phyloP scores from a whole-genome alignment of 2,113 vertebrate species.

The Leuciscus idus region DNA sequence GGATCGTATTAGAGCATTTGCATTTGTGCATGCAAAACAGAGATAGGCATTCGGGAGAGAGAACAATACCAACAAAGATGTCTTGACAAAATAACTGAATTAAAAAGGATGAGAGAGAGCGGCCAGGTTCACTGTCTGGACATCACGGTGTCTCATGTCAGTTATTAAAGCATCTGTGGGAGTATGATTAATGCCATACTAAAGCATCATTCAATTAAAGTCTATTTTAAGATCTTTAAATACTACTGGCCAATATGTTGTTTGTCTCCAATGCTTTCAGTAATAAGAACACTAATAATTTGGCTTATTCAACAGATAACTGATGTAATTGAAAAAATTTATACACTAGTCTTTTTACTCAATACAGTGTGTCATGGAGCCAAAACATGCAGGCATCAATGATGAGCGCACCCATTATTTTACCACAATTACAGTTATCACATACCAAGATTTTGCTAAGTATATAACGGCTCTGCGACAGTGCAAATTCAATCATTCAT shows the following conservation, averaged over 20 bases:
- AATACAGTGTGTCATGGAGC: too few species aligned
- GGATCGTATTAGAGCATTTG: not conserved
- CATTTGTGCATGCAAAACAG: not conserved
- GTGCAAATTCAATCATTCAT: not conserved
- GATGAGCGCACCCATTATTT: too few species aligned
- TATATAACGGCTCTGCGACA: not conserved
- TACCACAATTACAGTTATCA: too few species aligned
- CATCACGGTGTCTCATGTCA: not conserved
- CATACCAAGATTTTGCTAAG: too few species aligned
- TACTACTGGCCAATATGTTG: not conserved
- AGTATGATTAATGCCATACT: not conserved
- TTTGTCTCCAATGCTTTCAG: not conserved
- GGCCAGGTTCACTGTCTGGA: not conserved
- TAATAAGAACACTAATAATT: not conserved
- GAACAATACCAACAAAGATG: not conserved
- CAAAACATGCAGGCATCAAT: too few species aligned
- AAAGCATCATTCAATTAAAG: not conserved
- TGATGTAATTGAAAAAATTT: too few species aligned
- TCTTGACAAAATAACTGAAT: slow-evolving; percentile 8
- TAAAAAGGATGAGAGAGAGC: slow-evolving; percentile 27
- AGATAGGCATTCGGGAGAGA: not conserved
- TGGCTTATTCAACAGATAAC: too few species aligned
- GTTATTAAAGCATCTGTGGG: not conserved
- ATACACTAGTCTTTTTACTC: too few species aligned
- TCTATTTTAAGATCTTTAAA: not conserved